A percentile compares a stretch with the other conserved stretches of the same genome.
Evolutionary conservation across 2,888 invertebrate genomes (phyloP).

Genomic region (Callimorpha dominula): DNA sequence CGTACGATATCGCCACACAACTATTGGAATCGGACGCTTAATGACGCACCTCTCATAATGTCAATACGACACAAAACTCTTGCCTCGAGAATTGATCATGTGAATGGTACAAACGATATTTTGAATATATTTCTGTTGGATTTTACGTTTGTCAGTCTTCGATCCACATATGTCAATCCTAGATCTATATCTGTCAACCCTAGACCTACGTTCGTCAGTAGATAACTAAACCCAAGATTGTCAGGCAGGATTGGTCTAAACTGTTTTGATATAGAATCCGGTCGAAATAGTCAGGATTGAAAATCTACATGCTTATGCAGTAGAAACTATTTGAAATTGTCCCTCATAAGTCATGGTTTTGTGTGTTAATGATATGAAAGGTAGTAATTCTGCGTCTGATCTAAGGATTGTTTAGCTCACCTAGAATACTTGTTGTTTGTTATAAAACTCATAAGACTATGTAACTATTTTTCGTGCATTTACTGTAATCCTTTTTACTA

Average conservation of each 20-base stretch:
- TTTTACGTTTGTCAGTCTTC: no score
- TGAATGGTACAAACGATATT: background rate
- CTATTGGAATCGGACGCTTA: constrained; percentile 33
- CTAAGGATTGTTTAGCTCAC: constrained; percentile 63
- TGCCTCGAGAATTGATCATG: background rate
- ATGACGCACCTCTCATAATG: background rate
- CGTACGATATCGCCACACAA: constrained; percentile 65
- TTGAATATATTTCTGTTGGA: no score
- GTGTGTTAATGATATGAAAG: background rate
- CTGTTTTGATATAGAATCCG: no score
- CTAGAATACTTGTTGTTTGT: constrained; percentile 73
- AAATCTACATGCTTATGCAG: no score
- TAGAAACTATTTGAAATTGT: no score
- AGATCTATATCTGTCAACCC: no score
- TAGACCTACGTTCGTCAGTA: no score
- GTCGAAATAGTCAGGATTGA: no score
- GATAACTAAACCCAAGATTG: no score
- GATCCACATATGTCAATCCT: no score
- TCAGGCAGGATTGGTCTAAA: no score
- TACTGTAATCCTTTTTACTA: constrained; percentile 85
- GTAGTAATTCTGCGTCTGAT: background rate
- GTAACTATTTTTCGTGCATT: constrained; percentile 86
- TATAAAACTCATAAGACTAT: constrained; percentile 76
- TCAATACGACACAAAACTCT: background rate
- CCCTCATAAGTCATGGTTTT: background rate